These are phyloP conservation scores for Bombus superbus DNA, from an alignment of 1,140 invertebrate species.

Conservation along the genomic window DNA sequence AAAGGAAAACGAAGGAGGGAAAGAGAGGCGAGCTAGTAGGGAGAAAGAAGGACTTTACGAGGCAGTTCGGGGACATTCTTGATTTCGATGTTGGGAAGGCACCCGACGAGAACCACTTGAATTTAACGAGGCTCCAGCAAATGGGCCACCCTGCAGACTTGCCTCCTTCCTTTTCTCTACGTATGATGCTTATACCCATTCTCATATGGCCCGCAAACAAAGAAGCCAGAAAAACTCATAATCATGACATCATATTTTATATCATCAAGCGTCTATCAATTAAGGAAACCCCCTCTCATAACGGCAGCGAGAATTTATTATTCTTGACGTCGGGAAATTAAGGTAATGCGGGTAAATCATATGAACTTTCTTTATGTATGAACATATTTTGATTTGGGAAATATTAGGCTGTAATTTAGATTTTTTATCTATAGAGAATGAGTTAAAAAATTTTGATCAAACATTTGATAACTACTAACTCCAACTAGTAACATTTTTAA, in stretches of 20 bases:
- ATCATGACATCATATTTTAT: conserved; percentile 48
- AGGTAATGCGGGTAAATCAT: background rate
- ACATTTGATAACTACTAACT: too few species aligned
- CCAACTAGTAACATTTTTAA: too few species aligned
- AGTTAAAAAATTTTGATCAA: too few species aligned
- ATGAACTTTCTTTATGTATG: background rate
- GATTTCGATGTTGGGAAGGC: conserved; percentile 71
- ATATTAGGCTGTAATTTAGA: too few species aligned
- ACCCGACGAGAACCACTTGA: conserved; percentile 74
- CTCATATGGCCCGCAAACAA: conserved; percentile 47
- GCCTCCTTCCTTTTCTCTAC: conserved; percentile 62
- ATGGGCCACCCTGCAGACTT: conserved; percentile 73
- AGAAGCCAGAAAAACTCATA: conserved; percentile 43
- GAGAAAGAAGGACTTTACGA: conserved; percentile 69
- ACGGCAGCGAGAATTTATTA: background rate
- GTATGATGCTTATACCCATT: conserved; percentile 48
- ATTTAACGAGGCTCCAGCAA: conserved; percentile 74
- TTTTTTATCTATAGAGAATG: too few species aligned
- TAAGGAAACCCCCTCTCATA: background rate
- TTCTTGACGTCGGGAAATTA: background rate
- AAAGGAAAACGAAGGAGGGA: conserved; percentile 43
- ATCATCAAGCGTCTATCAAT: conserved; percentile 19
- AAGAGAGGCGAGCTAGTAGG: conserved; percentile 36
- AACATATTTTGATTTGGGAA: too few species aligned
- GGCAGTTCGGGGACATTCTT: conserved; percentile 75